A percentile compares a stretch with the other conserved stretches of the same genome.
phyloP scores from a whole-genome alignment of 1,140 invertebrate species.

The Aphelinus atriplicis region DNA sequence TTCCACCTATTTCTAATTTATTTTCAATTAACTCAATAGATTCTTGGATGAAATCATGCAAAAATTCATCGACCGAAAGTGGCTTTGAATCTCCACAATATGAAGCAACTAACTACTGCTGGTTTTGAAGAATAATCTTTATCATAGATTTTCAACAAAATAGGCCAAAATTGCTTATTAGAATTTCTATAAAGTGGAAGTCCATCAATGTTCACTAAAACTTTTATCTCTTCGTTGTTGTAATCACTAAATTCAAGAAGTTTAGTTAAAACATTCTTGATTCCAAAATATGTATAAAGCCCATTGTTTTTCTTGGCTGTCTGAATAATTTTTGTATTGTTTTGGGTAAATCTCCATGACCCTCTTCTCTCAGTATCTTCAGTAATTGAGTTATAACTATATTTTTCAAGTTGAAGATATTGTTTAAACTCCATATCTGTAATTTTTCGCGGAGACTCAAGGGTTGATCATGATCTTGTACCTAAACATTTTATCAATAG shows the following conservation, averaged over 20 bases:
- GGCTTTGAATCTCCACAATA: conserved; percentile 41
- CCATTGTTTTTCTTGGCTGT: neutral
- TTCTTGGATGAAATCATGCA: conserved; percentile 40
- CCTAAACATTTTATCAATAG: too few species aligned
- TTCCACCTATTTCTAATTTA: neutral
- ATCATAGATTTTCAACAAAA: neutral
- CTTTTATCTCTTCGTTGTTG: neutral
- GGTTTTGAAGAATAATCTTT: neutral
- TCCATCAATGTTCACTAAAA: neutral
- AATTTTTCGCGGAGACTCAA: neutral
- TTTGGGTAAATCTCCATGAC: neutral
- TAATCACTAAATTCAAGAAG: too few species aligned
- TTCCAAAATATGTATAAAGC: neutral
- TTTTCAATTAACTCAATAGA: conserved; percentile 19
- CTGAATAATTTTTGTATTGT: conserved; percentile 3
- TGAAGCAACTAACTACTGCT: conserved; percentile 15
- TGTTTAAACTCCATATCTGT: neutral
- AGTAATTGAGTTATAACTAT: neutral
- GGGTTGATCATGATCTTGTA: neutral
- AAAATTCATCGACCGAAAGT: conserved; percentile 26
- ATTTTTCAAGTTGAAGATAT: conserved; percentile 4
- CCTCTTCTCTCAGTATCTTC: neutral
- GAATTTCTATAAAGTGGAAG: neutral
- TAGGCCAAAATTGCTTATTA: conserved; percentile 3
- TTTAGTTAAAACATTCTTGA: neutral